Evolutionary conservation across 2,113 vertebrate genomes (phyloP).

Genomic region (Triplophysa rosa): DNA sequence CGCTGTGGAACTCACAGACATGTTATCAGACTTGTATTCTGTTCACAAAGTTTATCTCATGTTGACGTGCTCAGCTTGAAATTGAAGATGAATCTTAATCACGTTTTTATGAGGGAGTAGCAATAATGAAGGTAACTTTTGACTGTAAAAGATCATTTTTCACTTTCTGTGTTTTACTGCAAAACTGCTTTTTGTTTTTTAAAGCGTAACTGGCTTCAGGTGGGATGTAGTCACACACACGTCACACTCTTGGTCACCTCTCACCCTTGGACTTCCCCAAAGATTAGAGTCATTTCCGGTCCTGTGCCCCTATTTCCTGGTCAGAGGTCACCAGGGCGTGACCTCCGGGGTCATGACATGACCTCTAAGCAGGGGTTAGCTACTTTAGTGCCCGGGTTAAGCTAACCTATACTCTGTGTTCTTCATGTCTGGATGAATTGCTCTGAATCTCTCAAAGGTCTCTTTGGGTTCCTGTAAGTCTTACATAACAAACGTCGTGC

Average conservation of each 20-base stretch:
- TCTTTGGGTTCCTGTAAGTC: constrained; percentile 19
- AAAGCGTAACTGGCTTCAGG: not conserved
- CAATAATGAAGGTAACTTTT: not conserved
- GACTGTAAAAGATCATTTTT: not conserved
- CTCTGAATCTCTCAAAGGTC: not conserved
- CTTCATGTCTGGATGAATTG: not conserved
- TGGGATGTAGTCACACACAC: not conserved
- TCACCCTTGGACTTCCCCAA: constrained; percentile 11
- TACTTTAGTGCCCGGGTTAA: not conserved
- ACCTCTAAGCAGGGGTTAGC: not conserved
- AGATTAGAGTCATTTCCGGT: not conserved
- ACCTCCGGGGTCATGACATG: not conserved
- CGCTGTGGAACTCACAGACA: not conserved
- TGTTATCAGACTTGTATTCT: not conserved
- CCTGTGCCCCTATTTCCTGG: not conserved
- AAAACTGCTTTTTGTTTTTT: not conserved
- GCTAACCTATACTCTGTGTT: not conserved
- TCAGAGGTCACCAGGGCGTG: not conserved
- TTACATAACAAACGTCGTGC: constrained; percentile 63
- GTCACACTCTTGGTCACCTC: not conserved
- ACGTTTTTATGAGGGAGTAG: not conserved
- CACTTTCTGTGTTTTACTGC: not conserved
- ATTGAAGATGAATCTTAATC: not conserved
- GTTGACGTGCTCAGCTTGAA: not conserved
- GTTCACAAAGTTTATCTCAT: too few relatives aligned